Base-by-base conservation (phyloP, 2,797 vertebrate genomes). In the Squalus acanthias region DNA sequence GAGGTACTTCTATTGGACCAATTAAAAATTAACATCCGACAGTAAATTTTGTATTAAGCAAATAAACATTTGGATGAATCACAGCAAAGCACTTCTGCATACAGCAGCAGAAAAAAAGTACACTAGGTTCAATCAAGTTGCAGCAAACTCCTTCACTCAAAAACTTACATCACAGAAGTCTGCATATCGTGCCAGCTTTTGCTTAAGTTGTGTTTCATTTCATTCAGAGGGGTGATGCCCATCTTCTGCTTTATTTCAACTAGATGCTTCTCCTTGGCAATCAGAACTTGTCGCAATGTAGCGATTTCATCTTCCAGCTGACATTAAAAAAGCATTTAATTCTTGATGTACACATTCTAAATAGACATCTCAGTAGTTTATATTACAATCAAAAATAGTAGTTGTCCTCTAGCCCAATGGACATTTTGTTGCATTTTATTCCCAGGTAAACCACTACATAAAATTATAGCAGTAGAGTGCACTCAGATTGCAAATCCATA, bases 301-400 rank as follows among this genome's bases (percentile, higher is more conserved):
- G 98, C 97, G 97, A 99, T 99, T 98, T 99, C 99, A 97, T 99
- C 99, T 96, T 99, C 99, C 96, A 99, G 97, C 99, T 99, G 97
- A 96, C 46, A 88, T 39, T 60, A 74, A 96, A 96, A 87, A 69
- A 87, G n/a, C n/a, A 67, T 24, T 85, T 50, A 85, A 50, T 85
- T 85, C 82, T 85, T 50, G 15, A 93, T 69, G n/a, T 22, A 93
- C 65, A 93, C 8, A 39, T 69, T 24, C 63, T 65, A 93, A 67
- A 24, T 24, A 69, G 15, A 93, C 3, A 93, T 65, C n/a, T 93
- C 63, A 93, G 39, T 93, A 69, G 24, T 22, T 8, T 46, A 69
- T n/a, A 15, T 5, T 69, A 67, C 22, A 46, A 92, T 69, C 65
- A 74, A 85, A 85, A 85, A 15, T 76, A 20, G 46, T 8, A 85